Evolutionary conservation across 1,140 invertebrate genomes (phyloP), one percentile per base, ranked within the genome.

Genomic region (Tetramorium simillimum): DNA sequence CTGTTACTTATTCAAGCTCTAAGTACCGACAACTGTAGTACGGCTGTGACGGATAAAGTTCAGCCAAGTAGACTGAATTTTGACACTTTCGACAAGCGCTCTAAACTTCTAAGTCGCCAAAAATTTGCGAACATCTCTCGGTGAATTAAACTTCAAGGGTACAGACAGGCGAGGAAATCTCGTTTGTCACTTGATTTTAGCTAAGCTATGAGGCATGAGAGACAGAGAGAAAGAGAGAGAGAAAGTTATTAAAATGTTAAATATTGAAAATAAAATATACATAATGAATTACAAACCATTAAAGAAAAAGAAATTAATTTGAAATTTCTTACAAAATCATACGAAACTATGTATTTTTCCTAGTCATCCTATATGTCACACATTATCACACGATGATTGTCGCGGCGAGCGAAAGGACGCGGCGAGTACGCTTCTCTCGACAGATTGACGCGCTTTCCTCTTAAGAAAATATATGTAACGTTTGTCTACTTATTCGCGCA

Each of bases 1-100:
- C 69, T 28, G 70, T 84, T 73, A 33, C 80, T 84, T 60, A 75
- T 75, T 84, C 80, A 82, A 58, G 51, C 14, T 16, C 37, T 58
- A 75, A 73, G 69, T 75, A 40, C 58, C 18, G 14, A 49, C 69
- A 37, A 33, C 16, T 72, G 37, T 72, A 53, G 37, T 7, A 28
- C 37, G 40, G 40, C 70, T 37, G 18, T 33, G 28, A 60, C 53
- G 80, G 67, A 73, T 37, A 40, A 60, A 62, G 53, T 60, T 82
- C 12, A 10, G 49, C 40, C 2, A 33, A 77, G n/a, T 12, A 40
- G 3, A 9, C 16, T 33, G n/a, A 84, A 73, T 33, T 80, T 49
- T 60, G 40, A 58, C 14, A 72, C 58, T 82, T 72, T 24, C 43
- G 60, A 78, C 62, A 53, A 81, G 60, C 58, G 58, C 60, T 43